Evolutionary conservation across 2,888 invertebrate genomes (phyloP), one percentile per base, ranked within the genome.

Genomic region (Euspilapteryx auroguttella): DNA sequence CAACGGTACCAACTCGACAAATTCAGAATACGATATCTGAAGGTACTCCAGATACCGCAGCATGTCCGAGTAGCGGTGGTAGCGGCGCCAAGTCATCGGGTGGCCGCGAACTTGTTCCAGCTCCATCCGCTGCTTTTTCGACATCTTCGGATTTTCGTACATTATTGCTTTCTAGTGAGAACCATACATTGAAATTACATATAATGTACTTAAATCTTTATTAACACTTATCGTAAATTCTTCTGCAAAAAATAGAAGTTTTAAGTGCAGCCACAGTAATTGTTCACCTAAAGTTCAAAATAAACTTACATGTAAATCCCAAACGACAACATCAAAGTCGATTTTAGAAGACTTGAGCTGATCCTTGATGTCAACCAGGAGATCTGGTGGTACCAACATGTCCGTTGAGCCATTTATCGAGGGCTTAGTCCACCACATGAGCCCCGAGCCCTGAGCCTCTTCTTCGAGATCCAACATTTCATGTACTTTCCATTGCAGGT

Each of bases 51-150:
- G 49, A 49, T 85, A 87, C 14, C 79, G 79, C 20, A 83, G 49
- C 20, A 87, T 86, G 35, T 87, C 87, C 44, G 80, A 79, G 43
- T 84, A 84, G 29, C 84, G 78, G 44, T 87, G 85, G 45, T 86
- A 88, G 25, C 83, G 75, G 28, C 81, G 76, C 87, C 87, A 87
- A 1, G 85, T 85, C 79, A 84, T 69, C 2, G 81, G 78, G 40
- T 85, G 84, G 2, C 81, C 82, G 32, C 79, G 73, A 14, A 58
- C 46, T 13, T 71, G 78, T 35, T 81, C 79, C 25, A 82, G 44
- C 41, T 82, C 81, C 8, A 80, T 48, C 32, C 81, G 63, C 36
- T 82, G 81, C 35, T 79, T 80, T 42, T 81, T 81, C 1, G 81
- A 78, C 39, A 83, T 69, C 41, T 79, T 79, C 3, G 83, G 82